These are phyloP conservation scores for Epinephelus malabaricus DNA, from an alignment of 2,797 vertebrate genomes.

Conservation along the genomic window DNA sequence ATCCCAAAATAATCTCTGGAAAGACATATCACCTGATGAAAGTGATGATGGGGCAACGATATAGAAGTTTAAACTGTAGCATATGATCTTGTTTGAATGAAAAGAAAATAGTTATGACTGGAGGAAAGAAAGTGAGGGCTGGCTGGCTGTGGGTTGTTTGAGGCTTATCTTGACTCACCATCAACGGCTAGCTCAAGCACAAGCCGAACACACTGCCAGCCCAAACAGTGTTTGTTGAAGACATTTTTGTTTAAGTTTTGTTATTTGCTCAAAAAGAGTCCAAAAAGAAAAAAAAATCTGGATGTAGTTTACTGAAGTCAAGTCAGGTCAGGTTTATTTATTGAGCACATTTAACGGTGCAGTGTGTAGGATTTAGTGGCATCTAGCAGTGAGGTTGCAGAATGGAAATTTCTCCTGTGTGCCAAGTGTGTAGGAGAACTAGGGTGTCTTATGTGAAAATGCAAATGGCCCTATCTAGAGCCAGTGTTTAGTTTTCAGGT, in stretches of 20 bases:
- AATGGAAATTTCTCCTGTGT: too few species aligned
- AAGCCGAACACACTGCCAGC: background rate
- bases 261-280: background rate
- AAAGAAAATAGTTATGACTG: background rate
- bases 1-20: background rate
- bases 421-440: too few species aligned
- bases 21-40: background rate
- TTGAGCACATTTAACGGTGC: too few species aligned
- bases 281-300: background rate
- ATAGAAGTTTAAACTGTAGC: background rate
- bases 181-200: background rate
- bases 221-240: background rate
- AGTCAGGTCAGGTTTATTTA: too few species aligned
- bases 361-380: too few species aligned
- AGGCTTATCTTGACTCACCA: background rate
- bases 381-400: too few species aligned
- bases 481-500: too few species aligned
- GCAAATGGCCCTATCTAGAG: too few species aligned
- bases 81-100: conserved; percentile 12
- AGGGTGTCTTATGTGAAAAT: too few species aligned
- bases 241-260: background rate
- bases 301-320: too few species aligned
- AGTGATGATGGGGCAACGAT: background rate
- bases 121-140: background rate
- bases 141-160: background rate